Evolutionary conservation across 2,113 vertebrate species (phyloP).

Genomic region (Machaerirhynchus nigripectus): DNA sequence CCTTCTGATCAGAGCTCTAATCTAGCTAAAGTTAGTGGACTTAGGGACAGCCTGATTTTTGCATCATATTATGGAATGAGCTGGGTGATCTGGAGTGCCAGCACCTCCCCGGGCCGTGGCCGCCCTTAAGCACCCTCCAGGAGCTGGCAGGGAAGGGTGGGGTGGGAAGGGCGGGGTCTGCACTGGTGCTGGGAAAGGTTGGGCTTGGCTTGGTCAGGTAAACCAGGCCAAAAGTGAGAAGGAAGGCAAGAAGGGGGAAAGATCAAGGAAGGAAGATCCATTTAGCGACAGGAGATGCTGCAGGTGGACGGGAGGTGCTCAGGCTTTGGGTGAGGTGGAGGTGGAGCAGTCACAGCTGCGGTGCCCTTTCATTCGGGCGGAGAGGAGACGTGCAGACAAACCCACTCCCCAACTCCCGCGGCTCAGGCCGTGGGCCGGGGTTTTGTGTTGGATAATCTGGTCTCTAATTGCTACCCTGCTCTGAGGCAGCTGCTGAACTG

Average conservation of each 20-base stretch:
- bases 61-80: fast-evolving
- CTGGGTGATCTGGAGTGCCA: neutral
- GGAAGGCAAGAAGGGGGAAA: neutral
- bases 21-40: neutral
- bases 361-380: neutral
- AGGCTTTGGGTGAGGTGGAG: neutral
- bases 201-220: neutral
- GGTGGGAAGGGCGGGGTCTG: fast-evolving
- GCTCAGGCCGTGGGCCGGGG: neutral
- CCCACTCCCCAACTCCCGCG: neutral
- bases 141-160: neutral
- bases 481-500: conserved; percentile 43
- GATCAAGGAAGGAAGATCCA: neutral
- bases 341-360: neutral
- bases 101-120: neutral
- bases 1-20: conserved; percentile 18
- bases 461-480: conserved; percentile 42
- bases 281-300: neutral
- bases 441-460: neutral
- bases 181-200: neutral
- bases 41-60: neutral
- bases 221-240: neutral
- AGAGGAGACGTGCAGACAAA: neutral
- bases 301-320: neutral
- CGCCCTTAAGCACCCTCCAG: fast-evolving